Percentiles rank a stretch among this genome's conserved stretches.
Conservation (phyloP, 2,113 vertebrate species). For the Uria lomvia region DNA sequence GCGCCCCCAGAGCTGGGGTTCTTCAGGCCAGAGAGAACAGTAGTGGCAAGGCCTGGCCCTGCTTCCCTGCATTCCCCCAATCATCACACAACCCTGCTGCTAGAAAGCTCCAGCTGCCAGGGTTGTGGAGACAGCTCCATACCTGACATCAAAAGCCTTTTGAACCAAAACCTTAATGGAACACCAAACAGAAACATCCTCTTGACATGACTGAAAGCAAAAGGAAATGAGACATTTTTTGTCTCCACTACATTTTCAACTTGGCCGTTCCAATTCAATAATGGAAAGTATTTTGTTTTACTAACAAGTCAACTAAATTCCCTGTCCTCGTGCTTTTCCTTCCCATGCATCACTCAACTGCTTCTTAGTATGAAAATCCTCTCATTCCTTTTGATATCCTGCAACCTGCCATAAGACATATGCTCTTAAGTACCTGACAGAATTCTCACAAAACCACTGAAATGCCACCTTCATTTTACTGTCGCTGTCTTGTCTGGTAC, state of each 20-base stretch:
- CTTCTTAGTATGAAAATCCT: not conserved
- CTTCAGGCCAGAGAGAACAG: not conserved
- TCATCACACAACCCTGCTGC: not conserved
- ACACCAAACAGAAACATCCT: constrained; percentile 52
- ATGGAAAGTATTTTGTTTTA: constrained; percentile 62
- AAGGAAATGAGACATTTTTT: constrained; percentile 55
- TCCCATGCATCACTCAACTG: constrained; percentile 5
- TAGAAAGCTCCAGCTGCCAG: not conserved
- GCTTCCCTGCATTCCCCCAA: not conserved
- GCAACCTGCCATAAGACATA: not conserved
- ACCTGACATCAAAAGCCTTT: not conserved
- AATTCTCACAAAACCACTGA: not conserved
- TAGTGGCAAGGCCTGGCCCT: not conserved
- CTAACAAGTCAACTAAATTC: constrained; percentile 53
- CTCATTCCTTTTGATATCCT: not conserved
- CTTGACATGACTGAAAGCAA: constrained; percentile 44
- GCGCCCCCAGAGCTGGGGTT: not conserved
- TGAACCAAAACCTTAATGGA: constrained; percentile 32
- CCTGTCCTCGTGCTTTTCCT: not conserved
- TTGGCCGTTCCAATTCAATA: constrained; percentile 48
- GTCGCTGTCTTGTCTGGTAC: not conserved
- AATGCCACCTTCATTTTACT: not conserved
- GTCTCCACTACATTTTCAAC: not conserved
- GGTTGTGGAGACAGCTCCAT: not conserved
- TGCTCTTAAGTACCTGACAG: not conserved